These are phyloP conservation scores for Esperia sulphurella DNA, from an alignment of 2,888 invertebrate species.

Conservation along the genomic window DNA sequence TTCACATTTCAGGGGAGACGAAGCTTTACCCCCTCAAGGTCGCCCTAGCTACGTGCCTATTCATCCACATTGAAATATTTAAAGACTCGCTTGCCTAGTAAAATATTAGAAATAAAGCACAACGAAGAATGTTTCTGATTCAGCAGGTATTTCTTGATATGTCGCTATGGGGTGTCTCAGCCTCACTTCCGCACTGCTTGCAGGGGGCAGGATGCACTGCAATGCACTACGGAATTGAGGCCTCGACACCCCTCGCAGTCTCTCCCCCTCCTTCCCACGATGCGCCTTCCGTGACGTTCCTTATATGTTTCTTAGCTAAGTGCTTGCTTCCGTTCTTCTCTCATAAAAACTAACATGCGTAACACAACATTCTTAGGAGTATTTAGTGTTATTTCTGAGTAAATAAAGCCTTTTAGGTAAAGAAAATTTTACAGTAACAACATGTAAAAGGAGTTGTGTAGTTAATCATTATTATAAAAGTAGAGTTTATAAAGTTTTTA, in stretches of 20 bases:
- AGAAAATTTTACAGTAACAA: not conserved
- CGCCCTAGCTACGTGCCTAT: too few species aligned
- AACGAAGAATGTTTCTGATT: too few species aligned
- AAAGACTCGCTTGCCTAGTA: too few species aligned
- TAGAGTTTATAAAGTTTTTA: too few species aligned
- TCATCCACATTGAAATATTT: too few species aligned
- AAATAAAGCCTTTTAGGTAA: constrained; percentile 5
- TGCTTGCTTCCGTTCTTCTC: constrained; percentile 22
- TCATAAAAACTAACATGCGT: constrained; percentile 13
- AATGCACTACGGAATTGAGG: constrained; percentile 98
- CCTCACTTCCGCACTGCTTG: constrained; percentile 97
- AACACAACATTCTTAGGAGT: constrained; percentile 7
- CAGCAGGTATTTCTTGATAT: constrained; percentile 22
- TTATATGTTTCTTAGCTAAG: constrained; percentile 23
- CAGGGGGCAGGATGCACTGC: constrained; percentile 92
- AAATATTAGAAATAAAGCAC: too few species aligned
- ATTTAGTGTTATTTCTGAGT: constrained; percentile 5
- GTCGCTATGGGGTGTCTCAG: constrained; percentile 66
- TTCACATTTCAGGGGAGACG: too few species aligned
- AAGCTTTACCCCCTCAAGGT: too few species aligned
- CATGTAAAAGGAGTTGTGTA: not conserved
- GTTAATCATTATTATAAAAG: too few species aligned
- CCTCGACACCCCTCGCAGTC: constrained; percentile 67
- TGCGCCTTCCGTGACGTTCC: constrained; percentile 19
- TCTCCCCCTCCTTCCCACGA: constrained; percentile 24